Percentiles rank a stretch among this genome's conserved stretches.
These are phyloP conservation scores for Nothobranchius furzeri DNA, from an alignment of 2,113 vertebrate species.

Conservation along the genomic window DNA sequence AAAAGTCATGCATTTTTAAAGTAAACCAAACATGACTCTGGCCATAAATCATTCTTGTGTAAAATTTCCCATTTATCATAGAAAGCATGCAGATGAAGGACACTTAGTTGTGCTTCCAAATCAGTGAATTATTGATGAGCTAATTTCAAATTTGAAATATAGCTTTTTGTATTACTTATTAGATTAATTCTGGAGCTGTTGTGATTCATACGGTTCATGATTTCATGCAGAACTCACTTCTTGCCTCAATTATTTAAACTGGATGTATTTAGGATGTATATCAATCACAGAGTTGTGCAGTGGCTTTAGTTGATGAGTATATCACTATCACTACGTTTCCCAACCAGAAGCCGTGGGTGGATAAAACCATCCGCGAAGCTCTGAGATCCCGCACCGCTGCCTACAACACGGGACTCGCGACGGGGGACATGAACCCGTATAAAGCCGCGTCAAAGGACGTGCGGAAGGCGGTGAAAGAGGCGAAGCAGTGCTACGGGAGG, in stretches of 20 bases:
- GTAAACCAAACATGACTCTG: slow-evolving; percentile 11
- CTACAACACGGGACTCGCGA: too few species aligned
- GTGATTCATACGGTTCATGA: slow-evolving; percentile 54
- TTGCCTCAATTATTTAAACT: neutral
- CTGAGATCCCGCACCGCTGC: too few species aligned
- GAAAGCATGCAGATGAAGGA: slow-evolving; percentile 63
- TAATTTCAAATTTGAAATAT: slow-evolving; percentile 75
- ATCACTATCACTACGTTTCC: too few species aligned
- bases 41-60: slow-evolving; percentile 53
- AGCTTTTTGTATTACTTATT: slow-evolving; percentile 56
- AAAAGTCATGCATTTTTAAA: neutral
- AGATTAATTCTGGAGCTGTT: slow-evolving; percentile 70
- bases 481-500: too few species aligned
- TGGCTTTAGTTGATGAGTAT: too few species aligned
- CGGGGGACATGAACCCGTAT: too few species aligned
- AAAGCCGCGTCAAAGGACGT: too few species aligned
- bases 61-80: slow-evolving; percentile 49
- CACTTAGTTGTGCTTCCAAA: slow-evolving; percentile 70
- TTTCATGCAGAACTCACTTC: slow-evolving; percentile 15
- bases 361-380: too few species aligned
- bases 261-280: too few species aligned
- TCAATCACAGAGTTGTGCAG: too few species aligned
- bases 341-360: too few species aligned
- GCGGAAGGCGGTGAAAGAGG: too few species aligned
- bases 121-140: slow-evolving; percentile 76